Evolutionary conservation across 1,140 invertebrate species (phyloP), one percentile per base, ranked within the genome.

Genomic region (Andrena cerasifolii): DNA sequence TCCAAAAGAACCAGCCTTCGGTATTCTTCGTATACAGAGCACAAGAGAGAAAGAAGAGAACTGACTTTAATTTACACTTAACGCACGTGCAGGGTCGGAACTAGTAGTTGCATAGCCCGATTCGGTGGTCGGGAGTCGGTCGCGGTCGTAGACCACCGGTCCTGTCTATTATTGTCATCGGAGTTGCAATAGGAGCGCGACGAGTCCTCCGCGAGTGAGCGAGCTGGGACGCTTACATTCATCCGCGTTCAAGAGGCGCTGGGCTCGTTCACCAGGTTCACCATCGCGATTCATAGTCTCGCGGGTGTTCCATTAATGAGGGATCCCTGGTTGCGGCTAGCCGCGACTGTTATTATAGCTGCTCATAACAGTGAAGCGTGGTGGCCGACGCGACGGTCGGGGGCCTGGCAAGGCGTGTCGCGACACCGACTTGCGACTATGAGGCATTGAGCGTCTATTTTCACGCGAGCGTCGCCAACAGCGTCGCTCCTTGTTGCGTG

Each of bases 251-350:
- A 67, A 67, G 53, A 86, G 86, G 65, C 47, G 51, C 36, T 21
- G 62, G 36, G 80, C 63, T 76, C 90, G 90, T 91, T 91, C 87
- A 91, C 77, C 65, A 74, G 75, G 62, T 83, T 79, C 86, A 82
- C 84, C 88, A 89, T 89, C 80, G 89, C 90, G 90, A 91, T 91
- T 91, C 90, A 91, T 91, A 89, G 89, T 88, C 80, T 62, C 81
- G 70, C 89, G 85, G 85, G 83, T 89, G 89, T 87, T 87, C 86
- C 91, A 91, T 92, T 92, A 92, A 91, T 91, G 91, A 91, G 89
- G 80, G 71, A 74, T 73, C 70, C 79, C 86, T 88, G 76, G 85
- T 87, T 31, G 83, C 80, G 81, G 79, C 66, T 74, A 86, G 70
- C 67, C 83, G 65, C 62, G 75, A 79, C 88, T 91, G 89, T 91